Base-by-base conservation (phyloP, 1,140 invertebrate genomes). In the Brachionus manjavacas region DNA sequence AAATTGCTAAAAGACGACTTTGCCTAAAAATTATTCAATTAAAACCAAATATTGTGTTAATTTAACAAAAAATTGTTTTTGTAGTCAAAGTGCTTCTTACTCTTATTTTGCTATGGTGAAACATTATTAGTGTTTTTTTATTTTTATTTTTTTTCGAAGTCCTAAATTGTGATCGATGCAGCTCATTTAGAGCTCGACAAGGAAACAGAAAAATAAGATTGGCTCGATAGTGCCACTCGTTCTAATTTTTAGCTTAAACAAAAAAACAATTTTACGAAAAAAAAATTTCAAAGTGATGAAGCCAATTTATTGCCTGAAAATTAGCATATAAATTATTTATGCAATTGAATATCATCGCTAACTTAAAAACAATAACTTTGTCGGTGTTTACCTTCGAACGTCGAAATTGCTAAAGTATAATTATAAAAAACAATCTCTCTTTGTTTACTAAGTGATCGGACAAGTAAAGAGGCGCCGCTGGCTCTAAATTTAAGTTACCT, bases 301-400 rank as follows among this genome's bases (percentile, higher is more conserved):
- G 52, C 52, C 20, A 60, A 60, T 60, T 60, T 60, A 60, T 60
- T 60, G 52, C 52, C 52, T 52, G 16, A 60, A 23, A 60, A 60
- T 60, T 60, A 60, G 52, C 52, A 60, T 60, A 60, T 60, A 60
- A 60, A 60, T 60, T 60, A 60, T 60, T 60, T 60, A 60, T 60
- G 52, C 52, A 60, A 20, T 60, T 20, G 52, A 60, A 60, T 60
- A 60, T 60, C 16, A 20, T 60, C n/a, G 52, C 52, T 60, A 60
- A 60, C 52, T 60, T 60, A 60, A 60, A 60, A 60, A 60, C 52
- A 60, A 60, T 60, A 60, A 60, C 52, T 60, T 60, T 60, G 31
- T 60, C 20, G 52, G 52, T 60, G 52, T 60, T 60, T 60, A 60
- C 52, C 52, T 60, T 60, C 52, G 46, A 52, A 52, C 46, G 46